Percentiles rank a stretch among this genome's conserved stretches.
Conservation (phyloP, 1,140 invertebrate species). For the Teleopsis dalmanni region DNA sequence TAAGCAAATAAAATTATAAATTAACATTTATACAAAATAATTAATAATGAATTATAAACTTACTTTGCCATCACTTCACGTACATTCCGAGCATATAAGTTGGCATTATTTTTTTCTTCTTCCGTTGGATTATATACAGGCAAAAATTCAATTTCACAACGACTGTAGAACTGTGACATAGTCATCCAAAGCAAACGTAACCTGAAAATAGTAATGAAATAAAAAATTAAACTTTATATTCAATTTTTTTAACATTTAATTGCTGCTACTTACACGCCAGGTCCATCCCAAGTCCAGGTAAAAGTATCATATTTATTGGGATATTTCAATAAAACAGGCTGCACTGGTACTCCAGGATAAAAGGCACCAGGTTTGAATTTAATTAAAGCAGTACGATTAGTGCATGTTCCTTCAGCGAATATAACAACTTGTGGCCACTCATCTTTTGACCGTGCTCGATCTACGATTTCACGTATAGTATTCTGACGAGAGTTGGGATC, state of each 20-base stretch:
- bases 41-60: slow-evolving; percentile 36
- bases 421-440: slow-evolving; percentile 94
- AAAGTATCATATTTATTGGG: slow-evolving; percentile 87
- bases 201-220: slow-evolving; percentile 13
- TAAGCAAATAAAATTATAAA: slow-evolving; percentile 36
- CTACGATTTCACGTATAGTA: slow-evolving; percentile 84
- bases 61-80: slow-evolving; percentile 86
- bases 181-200: slow-evolving; percentile 74
- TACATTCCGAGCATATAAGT: slow-evolving; percentile 86
- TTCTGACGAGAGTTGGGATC: slow-evolving; percentile 86
- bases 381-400: slow-evolving; percentile 86
- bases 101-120: slow-evolving; percentile 79
- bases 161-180: slow-evolving; percentile 81
- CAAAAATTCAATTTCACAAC: slow-evolving; percentile 89
- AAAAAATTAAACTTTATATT: slow-evolving; percentile 5
- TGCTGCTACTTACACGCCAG: slow-evolving; percentile 84
- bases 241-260: too few relatives aligned
- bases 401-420: slow-evolving; percentile 93
- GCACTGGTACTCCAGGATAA: slow-evolving; percentile 88
- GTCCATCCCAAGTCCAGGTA: slow-evolving; percentile 97
- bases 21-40: neutral
- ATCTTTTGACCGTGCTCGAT: slow-evolving; percentile 70
- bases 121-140: slow-evolving; percentile 85
- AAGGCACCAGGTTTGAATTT: slow-evolving; percentile 93
- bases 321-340: slow-evolving; percentile 87